A percentile compares a stretch with the other conserved stretches of the same genome.
Evolutionary conservation across 2,888 invertebrate genomes (phyloP).

Genomic region (Beris chalybata): DNA sequence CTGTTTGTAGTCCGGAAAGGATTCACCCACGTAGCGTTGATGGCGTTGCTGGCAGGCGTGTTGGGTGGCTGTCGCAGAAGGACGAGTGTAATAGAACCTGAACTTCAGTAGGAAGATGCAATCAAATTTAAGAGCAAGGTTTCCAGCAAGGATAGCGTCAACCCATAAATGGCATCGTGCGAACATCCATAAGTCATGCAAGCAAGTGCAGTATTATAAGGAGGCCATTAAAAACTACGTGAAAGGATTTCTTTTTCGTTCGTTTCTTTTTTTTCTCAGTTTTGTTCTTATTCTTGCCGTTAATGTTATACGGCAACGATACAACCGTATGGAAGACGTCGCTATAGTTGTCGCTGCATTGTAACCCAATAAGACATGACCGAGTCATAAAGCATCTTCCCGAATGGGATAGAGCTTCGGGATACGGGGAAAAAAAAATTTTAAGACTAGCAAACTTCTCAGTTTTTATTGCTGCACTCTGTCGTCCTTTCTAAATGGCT

Average conservation of each 20-base stretch:
- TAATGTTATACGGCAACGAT: constrained; percentile 12
- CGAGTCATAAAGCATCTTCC: constrained; percentile 14
- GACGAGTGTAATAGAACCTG: too few species aligned
- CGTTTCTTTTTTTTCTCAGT: constrained; percentile 6
- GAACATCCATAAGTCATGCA: constrained; percentile 22
- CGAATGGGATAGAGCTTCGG: constrained; percentile 3
- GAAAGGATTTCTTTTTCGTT: constrained; percentile 12
- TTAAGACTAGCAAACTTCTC: constrained; percentile 14
- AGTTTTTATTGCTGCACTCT: constrained; percentile 31
- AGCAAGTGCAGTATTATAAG: constrained; percentile 9
- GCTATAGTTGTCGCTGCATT: constrained; percentile 20
- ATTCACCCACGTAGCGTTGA: too few species aligned
- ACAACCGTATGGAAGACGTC: constrained; percentile 15
- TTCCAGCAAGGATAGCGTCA: constrained; percentile 15
- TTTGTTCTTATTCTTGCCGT: neutral
- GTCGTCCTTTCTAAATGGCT: constrained; percentile 31
- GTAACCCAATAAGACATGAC: constrained; percentile 28
- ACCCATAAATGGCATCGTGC: constrained; percentile 20
- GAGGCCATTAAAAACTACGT: constrained; percentile 25
- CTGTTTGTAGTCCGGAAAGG: too few species aligned
- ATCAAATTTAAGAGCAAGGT: too few species aligned
- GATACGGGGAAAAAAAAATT: constrained; percentile 2
- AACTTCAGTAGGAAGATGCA: too few species aligned
- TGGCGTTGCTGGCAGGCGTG: too few species aligned
- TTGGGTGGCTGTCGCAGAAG: too few species aligned